Percentiles rank a stretch among this genome's conserved stretches.
Evolutionary conservation across 2,113 vertebrate species (phyloP).

Genomic region (Mirza zaza): DNA sequence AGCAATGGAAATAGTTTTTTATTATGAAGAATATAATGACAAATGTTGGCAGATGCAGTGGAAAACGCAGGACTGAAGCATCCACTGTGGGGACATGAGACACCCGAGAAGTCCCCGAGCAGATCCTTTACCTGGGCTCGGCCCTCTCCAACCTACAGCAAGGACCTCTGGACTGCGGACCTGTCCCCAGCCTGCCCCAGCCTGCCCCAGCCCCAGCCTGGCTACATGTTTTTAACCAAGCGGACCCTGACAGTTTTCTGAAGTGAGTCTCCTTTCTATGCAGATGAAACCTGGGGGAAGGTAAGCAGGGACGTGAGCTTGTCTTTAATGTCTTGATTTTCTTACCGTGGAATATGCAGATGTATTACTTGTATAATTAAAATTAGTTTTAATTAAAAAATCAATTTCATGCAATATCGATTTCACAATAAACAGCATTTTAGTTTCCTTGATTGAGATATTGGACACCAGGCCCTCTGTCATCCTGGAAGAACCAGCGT

Average conservation of each 20-base stretch:
- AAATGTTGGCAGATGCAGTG: not conserved
- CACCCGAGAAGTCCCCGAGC: not conserved
- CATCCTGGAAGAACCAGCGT: conserved; percentile 5
- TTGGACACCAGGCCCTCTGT: not conserved
- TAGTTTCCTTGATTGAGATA: conserved; percentile 20
- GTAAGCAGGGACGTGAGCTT: not conserved
- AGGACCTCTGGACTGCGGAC: not conserved
- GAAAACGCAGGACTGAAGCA: not conserved
- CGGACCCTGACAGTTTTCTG: not conserved
- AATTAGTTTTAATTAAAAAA: conserved; percentile 54
- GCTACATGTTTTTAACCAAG: not conserved
- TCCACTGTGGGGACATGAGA: not conserved
- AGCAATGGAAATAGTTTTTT: not conserved
- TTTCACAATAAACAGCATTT: conserved; percentile 14
- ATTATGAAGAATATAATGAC: not conserved
- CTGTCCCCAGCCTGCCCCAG: not conserved
- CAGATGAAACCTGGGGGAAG: not conserved
- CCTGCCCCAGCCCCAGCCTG: not conserved
- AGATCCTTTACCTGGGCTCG: not conserved
- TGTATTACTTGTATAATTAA: not conserved
- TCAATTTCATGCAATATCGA: conserved; percentile 28
- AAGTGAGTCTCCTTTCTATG: too few relatives aligned
- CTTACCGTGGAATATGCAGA: not conserved
- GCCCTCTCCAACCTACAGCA: not conserved
- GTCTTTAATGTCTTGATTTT: not conserved